Evolutionary conservation across 2,888 invertebrate species (phyloP).

Genomic region (Dicycla oo): DNA sequence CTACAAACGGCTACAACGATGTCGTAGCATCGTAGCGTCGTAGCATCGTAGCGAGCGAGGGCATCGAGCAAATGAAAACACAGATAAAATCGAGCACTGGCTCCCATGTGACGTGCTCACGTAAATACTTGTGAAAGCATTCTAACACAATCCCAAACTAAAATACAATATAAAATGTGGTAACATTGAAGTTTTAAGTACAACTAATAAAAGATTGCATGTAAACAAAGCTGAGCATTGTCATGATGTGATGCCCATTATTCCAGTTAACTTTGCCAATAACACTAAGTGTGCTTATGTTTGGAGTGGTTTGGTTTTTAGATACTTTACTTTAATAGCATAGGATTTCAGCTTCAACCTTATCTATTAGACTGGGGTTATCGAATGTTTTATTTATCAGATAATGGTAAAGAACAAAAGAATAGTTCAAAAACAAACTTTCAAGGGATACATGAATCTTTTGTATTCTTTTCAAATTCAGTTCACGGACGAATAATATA

Average conservation of each 20-base stretch:
- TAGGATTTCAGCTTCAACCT: conserved; percentile 25
- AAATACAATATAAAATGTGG: conserved; percentile 11
- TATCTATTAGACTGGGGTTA: conserved; percentile 12
- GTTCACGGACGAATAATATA: conserved; percentile 36
- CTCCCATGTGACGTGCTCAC: conserved; percentile 50
- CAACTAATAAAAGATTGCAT: neutral
- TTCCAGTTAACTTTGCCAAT: conserved; percentile 42
- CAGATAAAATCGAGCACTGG: conserved; percentile 69
- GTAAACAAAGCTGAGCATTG: conserved; percentile 8
- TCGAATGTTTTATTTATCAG: conserved; percentile 38
- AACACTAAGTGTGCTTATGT: conserved; percentile 37
- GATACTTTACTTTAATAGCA: conserved; percentile 41
- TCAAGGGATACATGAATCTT: conserved; percentile 43
- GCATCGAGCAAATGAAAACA: conserved; percentile 70
- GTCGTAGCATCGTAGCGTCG: conserved; percentile 50
- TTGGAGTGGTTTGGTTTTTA: conserved; percentile 36
- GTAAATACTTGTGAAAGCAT: conserved; percentile 54
- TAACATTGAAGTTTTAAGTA: neutral
- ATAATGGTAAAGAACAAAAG: conserved; percentile 41
- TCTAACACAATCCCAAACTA: conserved; percentile 30
- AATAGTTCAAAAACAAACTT: conserved; percentile 29
- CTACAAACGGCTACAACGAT: conserved; percentile 49
- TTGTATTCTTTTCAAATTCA: conserved; percentile 31
- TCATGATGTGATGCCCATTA: conserved; percentile 21
- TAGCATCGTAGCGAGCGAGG: conserved; percentile 41